These are phyloP conservation scores for Pogonus chalceus DNA, from an alignment of 1,140 invertebrate genomes.

Conservation along the genomic window DNA sequence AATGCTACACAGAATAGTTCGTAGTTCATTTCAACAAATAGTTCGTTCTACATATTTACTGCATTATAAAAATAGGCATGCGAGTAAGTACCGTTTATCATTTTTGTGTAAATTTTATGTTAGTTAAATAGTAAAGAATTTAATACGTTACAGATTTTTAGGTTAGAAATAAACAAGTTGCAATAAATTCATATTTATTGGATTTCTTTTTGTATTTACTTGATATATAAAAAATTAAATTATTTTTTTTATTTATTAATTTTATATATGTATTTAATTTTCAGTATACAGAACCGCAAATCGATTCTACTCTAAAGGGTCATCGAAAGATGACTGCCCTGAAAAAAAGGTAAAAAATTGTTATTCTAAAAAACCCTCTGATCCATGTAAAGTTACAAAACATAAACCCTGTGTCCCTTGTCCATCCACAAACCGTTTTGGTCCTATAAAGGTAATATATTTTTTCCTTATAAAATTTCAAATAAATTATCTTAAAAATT, in stretches of 20 bases:
- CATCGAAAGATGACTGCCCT: background rate
- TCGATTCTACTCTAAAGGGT: background rate
- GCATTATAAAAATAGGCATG: background rate
- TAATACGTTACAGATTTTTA: background rate
- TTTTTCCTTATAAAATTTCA: too few relatives aligned
- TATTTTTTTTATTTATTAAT: background rate
- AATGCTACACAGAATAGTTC: background rate
- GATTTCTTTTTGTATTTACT: background rate
- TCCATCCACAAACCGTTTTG: background rate
- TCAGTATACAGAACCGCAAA: background rate
- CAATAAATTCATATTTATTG: background rate
- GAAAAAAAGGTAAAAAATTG: background rate
- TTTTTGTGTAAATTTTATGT: background rate
- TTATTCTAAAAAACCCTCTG: background rate
- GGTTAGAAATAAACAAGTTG: slow-evolving; percentile 1
- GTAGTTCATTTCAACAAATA: background rate
- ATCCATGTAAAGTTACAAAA: background rate
- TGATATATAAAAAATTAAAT: background rate
- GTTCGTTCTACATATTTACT: background rate
- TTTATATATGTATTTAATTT: background rate
- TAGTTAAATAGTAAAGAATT: background rate
- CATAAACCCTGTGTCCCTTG: background rate
- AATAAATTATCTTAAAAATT: background rate
- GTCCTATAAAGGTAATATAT: too few relatives aligned
- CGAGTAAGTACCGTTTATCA: background rate